phyloP scores from a whole-genome alignment of 2,113 vertebrate genomes.

The Protobothrops mucrosquamatus region DNA sequence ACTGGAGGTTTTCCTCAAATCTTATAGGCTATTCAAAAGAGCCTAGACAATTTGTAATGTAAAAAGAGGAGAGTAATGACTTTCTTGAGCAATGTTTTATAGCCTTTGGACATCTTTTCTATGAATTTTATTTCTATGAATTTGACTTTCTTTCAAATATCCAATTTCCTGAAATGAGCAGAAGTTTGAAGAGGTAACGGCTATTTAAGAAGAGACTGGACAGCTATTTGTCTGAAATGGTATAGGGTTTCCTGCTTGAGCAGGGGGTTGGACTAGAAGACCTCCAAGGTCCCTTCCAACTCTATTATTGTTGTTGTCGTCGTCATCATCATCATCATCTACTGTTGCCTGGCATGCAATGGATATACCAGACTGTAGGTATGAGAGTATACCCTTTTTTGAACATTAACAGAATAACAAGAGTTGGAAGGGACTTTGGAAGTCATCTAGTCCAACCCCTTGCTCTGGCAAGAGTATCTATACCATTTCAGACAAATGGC shows the following conservation, averaged over 20 bases:
- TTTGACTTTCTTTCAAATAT: not conserved
- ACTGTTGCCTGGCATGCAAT: not conserved
- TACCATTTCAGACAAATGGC: no score
- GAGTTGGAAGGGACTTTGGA: no score
- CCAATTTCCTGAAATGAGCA: not conserved
- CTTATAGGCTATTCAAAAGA: not conserved
- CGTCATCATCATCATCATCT: no score
- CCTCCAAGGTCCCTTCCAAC: no score
- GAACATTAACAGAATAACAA: not conserved
- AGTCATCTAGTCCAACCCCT: no score
- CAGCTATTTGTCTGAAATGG: no score
- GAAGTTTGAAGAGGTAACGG: not conserved
- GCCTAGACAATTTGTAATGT: not conserved
- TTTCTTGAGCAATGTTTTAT: not conserved
- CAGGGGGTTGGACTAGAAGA: no score
- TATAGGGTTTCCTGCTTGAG: no score
- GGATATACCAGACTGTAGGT: not conserved
- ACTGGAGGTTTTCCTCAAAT: not conserved
- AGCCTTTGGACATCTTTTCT: not conserved
- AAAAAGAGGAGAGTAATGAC: not conserved
- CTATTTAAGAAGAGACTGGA: no score
- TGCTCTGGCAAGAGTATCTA: no score
- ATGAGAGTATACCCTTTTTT: not conserved
- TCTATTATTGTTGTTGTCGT: no score
- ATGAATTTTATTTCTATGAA: not conserved